Conservation (phyloP, 2,113 vertebrate species). For the Calyptomena viridis region DNA sequence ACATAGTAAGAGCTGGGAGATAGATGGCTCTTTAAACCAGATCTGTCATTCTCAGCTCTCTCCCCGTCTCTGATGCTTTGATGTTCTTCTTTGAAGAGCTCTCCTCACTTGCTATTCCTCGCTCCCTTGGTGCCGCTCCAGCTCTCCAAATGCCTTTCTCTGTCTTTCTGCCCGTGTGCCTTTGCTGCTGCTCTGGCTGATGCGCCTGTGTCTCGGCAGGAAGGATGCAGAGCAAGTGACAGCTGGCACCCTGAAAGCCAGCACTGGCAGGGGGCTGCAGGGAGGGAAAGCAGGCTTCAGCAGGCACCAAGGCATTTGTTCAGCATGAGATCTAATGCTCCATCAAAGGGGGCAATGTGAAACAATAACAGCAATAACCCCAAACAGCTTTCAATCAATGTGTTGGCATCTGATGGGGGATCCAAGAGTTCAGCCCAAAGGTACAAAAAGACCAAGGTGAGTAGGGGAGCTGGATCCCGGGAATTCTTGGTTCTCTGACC, state of each 20-base stretch:
- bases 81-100: slow-evolving; percentile 70
- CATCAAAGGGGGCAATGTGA: not conserved
- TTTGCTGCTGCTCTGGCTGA: not conserved
- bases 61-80: slow-evolving; percentile 51
- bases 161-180: not conserved
- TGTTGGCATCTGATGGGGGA: not conserved
- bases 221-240: not conserved
- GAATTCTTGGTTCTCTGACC: not conserved
- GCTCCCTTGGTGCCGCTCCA: slow-evolving; percentile 52
- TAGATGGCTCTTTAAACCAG: slow-evolving; percentile 72
- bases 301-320: not conserved
- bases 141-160: slow-evolving; percentile 12
- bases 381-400: not conserved
- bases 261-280: not conserved
- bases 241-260: slow-evolving; percentile 4
- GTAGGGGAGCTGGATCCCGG: accelerated
- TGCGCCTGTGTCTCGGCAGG: not conserved
- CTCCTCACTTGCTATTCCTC: not conserved
- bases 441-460: not conserved
- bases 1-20: slow-evolving; percentile 60
- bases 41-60: slow-evolving; percentile 60
- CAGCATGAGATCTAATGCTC: not conserved
- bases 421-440: not conserved
- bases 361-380: not conserved
- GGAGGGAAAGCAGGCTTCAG: not conserved